Evolutionary conservation across 2,797 vertebrate genomes (phyloP), one percentile per base, ranked within the genome.

Genomic region (Leucoraja ocellata): DNA sequence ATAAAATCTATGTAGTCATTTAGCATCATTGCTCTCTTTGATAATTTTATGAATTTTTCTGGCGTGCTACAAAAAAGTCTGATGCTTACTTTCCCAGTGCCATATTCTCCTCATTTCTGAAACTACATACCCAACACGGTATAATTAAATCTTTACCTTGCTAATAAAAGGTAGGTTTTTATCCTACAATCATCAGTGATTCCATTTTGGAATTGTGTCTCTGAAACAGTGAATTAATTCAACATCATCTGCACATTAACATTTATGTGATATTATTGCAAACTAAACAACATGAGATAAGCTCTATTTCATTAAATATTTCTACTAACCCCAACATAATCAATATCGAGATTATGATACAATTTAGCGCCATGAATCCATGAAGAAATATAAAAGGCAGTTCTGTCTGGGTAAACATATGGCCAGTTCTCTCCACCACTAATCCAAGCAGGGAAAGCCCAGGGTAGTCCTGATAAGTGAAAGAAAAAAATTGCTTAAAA

Each of bases 371-470:
- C 99, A 54, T 97, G 93, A 95, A 99, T 97, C 99, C 99, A 99
- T 93, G 97, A 98, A 93, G 98, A 94, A 80, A 99, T 94, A 73
- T 99, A 99, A 13, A 96, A 95, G 81, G 96, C 97, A 0, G 98
- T 99, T 94, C 98, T 95, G 94, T 99, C 97, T 13, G 98, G 97
- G 91, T 95, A 97, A 88, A 97, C 96, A 46, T 98, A 99, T 1
- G 98, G 99, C 98, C 98, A 99, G 94, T 97, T 97, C 94, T 97
- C 95, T 28, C 98, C 98, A 86, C 93, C 96, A 5, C 99, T 98
- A 94, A 99, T 96, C 99, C 99, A 99, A 88, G 96, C 98, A 0
- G 99, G 99, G 95, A 99, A 99, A 0, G 98, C 97, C 98, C 99
- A 99, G 0, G 98, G 98, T 93, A 99, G 94, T 39, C 97, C 99